These are phyloP conservation scores for Corydoras maculifer DNA, from an alignment of 2,113 vertebrate species.

Conservation along the genomic window DNA sequence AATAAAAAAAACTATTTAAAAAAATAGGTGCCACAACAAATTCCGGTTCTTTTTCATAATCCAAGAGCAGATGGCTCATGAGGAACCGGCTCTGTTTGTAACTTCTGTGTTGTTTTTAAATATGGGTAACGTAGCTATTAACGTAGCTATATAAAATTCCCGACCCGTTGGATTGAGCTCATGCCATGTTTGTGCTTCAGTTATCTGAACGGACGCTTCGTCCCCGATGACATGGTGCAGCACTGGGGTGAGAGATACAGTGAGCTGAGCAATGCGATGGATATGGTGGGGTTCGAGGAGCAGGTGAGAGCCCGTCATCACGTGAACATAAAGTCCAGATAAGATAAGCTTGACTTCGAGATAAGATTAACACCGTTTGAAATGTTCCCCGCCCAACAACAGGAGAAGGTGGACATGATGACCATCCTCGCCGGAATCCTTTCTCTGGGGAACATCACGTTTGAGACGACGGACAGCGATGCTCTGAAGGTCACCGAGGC, in stretches of 20 bases:
- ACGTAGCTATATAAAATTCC: too few relatives aligned
- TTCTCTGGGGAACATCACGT: slow-evolving; percentile 68
- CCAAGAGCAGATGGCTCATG: too few relatives aligned
- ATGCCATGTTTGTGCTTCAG: slow-evolving; percentile 41
- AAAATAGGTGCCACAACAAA: too few relatives aligned
- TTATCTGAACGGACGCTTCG: slow-evolving; percentile 60
- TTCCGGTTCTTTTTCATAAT: too few relatives aligned
- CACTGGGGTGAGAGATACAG: slow-evolving; percentile 61
- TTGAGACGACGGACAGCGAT: slow-evolving; percentile 58
- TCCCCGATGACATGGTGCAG: slow-evolving; percentile 46
- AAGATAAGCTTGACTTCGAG: too few relatives aligned
- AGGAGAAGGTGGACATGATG: slow-evolving; percentile 73
- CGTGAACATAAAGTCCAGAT: too few relatives aligned
- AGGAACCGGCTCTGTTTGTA: too few relatives aligned
- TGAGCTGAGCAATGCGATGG: slow-evolving; percentile 68
- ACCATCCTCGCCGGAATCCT: slow-evolving; percentile 67
- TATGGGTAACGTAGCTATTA: too few relatives aligned
- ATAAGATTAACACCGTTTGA: too few relatives aligned
- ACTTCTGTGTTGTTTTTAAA: too few relatives aligned
- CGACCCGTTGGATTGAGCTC: too few relatives aligned
- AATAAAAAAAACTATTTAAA: too few relatives aligned
- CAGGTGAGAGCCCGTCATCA: slow-evolving; percentile 51
- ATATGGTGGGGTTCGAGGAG: slow-evolving; percentile 73
- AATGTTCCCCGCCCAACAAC: background rate
- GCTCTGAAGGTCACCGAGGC: slow-evolving; percentile 53